Evolutionary conservation across 2,888 invertebrate genomes (phyloP).

Genomic region (Leptopterna dolabrata): DNA sequence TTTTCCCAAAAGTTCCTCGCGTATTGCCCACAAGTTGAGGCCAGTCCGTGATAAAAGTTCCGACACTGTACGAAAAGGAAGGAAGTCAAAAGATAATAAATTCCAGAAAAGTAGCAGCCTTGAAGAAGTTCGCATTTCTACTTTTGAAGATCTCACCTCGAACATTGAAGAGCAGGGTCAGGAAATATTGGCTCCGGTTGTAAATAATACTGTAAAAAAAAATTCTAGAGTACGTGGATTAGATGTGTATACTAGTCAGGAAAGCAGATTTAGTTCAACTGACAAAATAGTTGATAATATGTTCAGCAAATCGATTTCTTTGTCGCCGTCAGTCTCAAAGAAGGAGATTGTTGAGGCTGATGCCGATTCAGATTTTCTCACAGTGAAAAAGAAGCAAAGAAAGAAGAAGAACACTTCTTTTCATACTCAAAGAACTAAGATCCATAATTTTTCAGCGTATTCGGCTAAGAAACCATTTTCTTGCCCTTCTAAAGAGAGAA

Average conservation of each 20-base stretch:
- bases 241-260: conserved; percentile 38
- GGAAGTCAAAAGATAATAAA: conserved; percentile 65
- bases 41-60: conserved; percentile 60
- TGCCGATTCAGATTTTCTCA: conserved; percentile 64
- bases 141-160: conserved; percentile 76
- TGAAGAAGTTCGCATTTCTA: conserved; percentile 83
- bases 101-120: conserved; percentile 81
- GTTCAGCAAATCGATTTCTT: neutral
- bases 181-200: neutral
- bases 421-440: conserved; percentile 30
- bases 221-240: neutral
- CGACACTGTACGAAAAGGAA: conserved; percentile 59
- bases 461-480: conserved; percentile 46
- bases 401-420: conserved; percentile 58
- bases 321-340: neutral
- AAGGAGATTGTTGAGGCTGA: conserved; percentile 20
- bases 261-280: neutral
- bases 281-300: neutral
- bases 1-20: conserved; percentile 56
- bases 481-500: conserved; percentile 47
- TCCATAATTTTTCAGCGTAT: conserved; percentile 5
- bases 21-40: conserved; percentile 63
- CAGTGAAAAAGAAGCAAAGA: conserved; percentile 65
- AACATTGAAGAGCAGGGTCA: neutral
- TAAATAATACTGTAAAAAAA: conserved; percentile 9